Evolutionary conservation across 2,888 invertebrate genomes (phyloP).

Genomic region (Lucinisca nassula): DNA sequence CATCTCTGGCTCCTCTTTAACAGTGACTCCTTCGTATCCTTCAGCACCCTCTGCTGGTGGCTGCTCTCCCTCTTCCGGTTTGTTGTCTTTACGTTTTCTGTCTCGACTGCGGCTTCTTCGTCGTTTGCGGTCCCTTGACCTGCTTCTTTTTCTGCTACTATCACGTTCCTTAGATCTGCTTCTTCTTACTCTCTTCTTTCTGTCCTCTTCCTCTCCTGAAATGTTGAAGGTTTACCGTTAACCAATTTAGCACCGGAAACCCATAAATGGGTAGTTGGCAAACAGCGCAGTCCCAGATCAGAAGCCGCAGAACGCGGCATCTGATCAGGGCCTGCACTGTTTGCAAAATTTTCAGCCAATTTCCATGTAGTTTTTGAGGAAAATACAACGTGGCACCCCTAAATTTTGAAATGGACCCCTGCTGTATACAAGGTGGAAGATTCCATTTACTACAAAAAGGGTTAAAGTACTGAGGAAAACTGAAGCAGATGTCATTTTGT

Average conservation of each 20-base stretch:
- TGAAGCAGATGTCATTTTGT: not conserved
- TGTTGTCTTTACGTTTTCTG: slow-evolving; percentile 56
- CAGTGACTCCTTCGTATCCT: slow-evolving; percentile 39
- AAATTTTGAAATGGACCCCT: no score
- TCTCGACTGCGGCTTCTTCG: slow-evolving; percentile 69
- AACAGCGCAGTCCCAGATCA: not conserved
- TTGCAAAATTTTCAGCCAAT: not conserved
- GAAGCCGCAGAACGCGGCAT: not conserved
- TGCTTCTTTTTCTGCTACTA: slow-evolving; percentile 71
- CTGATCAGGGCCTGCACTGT: no score
- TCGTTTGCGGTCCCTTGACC: slow-evolving; percentile 71
- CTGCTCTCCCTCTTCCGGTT: slow-evolving; percentile 59
- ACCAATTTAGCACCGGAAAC: no score
- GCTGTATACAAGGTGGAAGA: no score
- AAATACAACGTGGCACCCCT: no score
- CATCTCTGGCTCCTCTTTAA: slow-evolving; percentile 58
- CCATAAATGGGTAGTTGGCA: not conserved
- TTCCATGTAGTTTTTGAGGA: not conserved
- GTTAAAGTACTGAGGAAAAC: no score
- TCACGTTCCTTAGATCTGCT: slow-evolving; percentile 40
- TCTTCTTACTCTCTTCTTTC: slow-evolving; percentile 72
- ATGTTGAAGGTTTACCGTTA: not conserved
- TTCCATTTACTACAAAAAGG: no score
- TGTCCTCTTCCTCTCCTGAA: slow-evolving; percentile 58
- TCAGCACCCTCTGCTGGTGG: slow-evolving; percentile 20